These are phyloP conservation scores for Agrenia bidenticulata DNA, from an alignment of 2,888 invertebrate genomes.

Conservation along the genomic window DNA sequence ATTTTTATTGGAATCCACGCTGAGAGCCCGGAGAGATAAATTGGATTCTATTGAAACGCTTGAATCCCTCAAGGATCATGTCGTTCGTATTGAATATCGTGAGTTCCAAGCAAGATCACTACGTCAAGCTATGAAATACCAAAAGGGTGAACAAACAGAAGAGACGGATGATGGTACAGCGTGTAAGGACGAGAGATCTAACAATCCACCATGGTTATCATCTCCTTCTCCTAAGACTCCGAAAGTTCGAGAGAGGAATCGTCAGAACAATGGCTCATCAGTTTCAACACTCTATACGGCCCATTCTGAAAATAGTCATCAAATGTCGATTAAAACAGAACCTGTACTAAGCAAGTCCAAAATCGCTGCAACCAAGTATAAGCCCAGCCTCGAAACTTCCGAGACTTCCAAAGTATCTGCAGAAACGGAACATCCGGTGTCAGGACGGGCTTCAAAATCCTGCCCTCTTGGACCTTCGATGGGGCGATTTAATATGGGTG, in stretches of 20 bases:
- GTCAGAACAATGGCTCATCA: too few relatives aligned
- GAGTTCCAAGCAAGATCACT: background rate
- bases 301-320: too few relatives aligned
- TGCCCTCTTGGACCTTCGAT: background rate
- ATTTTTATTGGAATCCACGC: constrained; percentile 26
- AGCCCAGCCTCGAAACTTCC: background rate
- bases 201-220: too few relatives aligned
- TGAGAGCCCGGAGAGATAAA: constrained; percentile 21
- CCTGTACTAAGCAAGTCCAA: too few relatives aligned
- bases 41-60: constrained; percentile 14
- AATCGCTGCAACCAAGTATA: background rate
- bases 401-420: background rate
- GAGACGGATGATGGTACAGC: too few relatives aligned
- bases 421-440: background rate
- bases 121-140: too few relatives aligned
- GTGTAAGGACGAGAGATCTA: too few relatives aligned
- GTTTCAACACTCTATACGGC: too few relatives aligned
- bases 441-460: background rate
- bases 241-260: too few relatives aligned
- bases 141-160: too few relatives aligned
- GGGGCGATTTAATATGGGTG: background rate
- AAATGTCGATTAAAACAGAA: too few relatives aligned
- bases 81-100: background rate
- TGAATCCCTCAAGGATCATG: constrained; percentile 24
- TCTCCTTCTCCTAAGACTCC: too few relatives aligned